Conservation (phyloP, 2,797 vertebrate species). For the Esox lucius region DNA sequence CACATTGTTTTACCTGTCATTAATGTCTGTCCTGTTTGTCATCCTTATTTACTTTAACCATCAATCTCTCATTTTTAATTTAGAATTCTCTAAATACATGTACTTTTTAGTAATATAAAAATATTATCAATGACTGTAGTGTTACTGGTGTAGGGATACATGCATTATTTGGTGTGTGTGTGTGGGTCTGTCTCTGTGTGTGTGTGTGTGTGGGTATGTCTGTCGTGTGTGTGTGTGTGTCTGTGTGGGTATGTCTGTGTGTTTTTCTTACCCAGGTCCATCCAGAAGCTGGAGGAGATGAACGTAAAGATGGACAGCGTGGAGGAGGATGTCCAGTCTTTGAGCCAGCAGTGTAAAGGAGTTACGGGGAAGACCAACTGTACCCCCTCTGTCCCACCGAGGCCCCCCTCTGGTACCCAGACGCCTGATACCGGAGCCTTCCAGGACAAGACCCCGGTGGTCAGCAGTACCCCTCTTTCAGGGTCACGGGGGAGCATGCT, state of each 20-base stretch:
- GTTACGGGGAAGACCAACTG: slow-evolving; percentile 56
- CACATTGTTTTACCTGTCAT: too few species aligned
- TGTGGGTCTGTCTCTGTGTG: not conserved
- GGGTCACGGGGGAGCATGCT: slow-evolving; percentile 73
- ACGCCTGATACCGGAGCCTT: slow-evolving; percentile 58
- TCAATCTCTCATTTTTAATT: not conserved
- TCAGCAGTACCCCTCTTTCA: slow-evolving; percentile 78
- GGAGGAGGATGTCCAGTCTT: slow-evolving; percentile 81
- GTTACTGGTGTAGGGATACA: too few species aligned
- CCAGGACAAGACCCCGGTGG: slow-evolving; percentile 63
- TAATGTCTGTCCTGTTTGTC: not conserved
- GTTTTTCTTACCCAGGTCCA: slow-evolving; percentile 78
- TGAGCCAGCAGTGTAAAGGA: slow-evolving; percentile 82
- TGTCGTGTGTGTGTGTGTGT: too few species aligned
- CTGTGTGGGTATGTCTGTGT: not conserved
- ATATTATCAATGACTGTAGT: too few species aligned
- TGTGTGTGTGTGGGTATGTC: not conserved
- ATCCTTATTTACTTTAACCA: not conserved
- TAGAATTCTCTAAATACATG: too few species aligned
- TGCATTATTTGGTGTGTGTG: too few species aligned
- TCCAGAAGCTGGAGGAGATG: slow-evolving; percentile 94
- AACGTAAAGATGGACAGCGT: slow-evolving; percentile 89
- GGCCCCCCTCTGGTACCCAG: slow-evolving; percentile 41
- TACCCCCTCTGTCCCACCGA: slow-evolving; percentile 14
- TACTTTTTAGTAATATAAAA: too few species aligned